These are phyloP conservation scores for Protodeltote pygarga DNA, from an alignment of 2,888 invertebrate genomes.

Conservation along the genomic window DNA sequence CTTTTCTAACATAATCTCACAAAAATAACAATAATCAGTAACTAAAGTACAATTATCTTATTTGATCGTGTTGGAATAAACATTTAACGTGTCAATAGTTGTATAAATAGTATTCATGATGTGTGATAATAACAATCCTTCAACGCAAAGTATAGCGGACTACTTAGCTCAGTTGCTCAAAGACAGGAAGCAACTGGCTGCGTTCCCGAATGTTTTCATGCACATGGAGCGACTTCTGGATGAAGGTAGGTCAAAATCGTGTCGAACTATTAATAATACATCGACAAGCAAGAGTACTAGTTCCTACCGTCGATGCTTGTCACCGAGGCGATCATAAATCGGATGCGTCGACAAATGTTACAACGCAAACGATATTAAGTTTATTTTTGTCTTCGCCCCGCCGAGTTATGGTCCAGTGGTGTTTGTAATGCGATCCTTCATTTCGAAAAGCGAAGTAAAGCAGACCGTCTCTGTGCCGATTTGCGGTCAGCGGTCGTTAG, in stretches of 20 bases:
- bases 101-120: slow-evolving; percentile 79
- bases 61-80: slow-evolving; percentile 77
- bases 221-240: slow-evolving; percentile 99
- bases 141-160: slow-evolving; percentile 99
- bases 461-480: slow-evolving; percentile 75
- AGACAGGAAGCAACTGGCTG: slow-evolving; percentile 99
- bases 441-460: slow-evolving; percentile 81
- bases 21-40: slow-evolving; percentile 84
- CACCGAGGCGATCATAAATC: slow-evolving; percentile 79
- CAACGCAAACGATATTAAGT: slow-evolving; percentile 86
- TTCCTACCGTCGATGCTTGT: slow-evolving; percentile 72
- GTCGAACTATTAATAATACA: slow-evolving; percentile 67
- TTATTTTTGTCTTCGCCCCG: slow-evolving; percentile 86
- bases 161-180: slow-evolving; percentile 99
- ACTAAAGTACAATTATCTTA: slow-evolving; percentile 81
- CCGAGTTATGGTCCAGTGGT: slow-evolving; percentile 85
- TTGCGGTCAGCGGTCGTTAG: slow-evolving; percentile 81
- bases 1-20: slow-evolving; percentile 86
- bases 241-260: slow-evolving; percentile 93
- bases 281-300: slow-evolving; percentile 55
- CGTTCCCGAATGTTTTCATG: slow-evolving; percentile 99
- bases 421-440: slow-evolving; percentile 84
- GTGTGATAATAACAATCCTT: slow-evolving; percentile 88
- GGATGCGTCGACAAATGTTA: slow-evolving; percentile 84
- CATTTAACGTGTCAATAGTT: slow-evolving; percentile 81